A percentile compares a stretch with the other conserved stretches of the same genome.
Evolutionary conservation across 2,888 invertebrate species (phyloP).

Genomic region (Autographa gamma): DNA sequence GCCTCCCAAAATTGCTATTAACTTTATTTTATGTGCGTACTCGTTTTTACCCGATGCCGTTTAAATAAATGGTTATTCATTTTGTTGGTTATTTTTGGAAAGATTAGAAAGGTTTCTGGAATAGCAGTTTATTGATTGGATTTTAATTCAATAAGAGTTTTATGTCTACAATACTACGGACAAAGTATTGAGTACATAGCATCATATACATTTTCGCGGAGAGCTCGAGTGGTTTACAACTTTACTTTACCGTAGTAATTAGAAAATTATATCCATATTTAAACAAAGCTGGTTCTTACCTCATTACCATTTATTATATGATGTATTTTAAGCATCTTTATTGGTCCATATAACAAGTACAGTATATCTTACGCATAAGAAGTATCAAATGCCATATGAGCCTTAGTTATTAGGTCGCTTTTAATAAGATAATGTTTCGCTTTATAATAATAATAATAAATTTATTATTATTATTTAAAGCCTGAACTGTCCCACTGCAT

Average conservation of each 20-base stretch:
- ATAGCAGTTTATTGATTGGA: neutral
- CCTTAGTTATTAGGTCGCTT: neutral
- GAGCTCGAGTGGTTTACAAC: neutral
- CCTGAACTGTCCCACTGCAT: too few species aligned
- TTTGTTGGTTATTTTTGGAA: neutral
- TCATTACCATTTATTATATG: neutral
- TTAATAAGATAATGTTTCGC: too few species aligned
- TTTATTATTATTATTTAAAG: too few species aligned
- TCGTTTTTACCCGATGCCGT: neutral
- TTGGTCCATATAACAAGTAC: neutral
- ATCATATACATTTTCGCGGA: neutral
- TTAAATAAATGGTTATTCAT: neutral
- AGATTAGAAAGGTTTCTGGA: neutral
- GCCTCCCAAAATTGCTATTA: conserved; percentile 6
- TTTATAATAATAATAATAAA: too few species aligned
- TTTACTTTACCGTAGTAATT: neutral
- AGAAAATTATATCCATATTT: neutral
- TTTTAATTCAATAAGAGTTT: too few species aligned
- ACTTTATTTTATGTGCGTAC: conserved; percentile 18
- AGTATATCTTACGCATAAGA: neutral
- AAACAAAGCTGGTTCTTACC: neutral
- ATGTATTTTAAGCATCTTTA: conserved; percentile 19
- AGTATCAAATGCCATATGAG: too few species aligned
- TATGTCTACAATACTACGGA: too few species aligned
- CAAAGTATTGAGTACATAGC: too few species aligned